Conservation (phyloP, 2,113 vertebrate genomes). For the Emydocephalus ijimae region DNA sequence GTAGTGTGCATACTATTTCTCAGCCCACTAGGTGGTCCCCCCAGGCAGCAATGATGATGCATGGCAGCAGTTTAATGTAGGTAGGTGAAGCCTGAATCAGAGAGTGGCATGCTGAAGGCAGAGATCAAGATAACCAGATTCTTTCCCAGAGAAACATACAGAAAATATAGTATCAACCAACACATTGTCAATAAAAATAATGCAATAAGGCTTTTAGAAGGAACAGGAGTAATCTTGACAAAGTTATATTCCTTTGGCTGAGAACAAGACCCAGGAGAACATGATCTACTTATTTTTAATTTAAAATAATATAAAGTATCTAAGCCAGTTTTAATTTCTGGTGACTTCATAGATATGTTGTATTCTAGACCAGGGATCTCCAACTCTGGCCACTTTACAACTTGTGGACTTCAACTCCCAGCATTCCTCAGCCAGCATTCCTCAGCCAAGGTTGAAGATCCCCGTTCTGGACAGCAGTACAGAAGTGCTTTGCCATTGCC, state of each 20-base stretch:
- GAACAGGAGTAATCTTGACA: not conserved
- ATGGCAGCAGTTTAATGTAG: constrained; percentile 41
- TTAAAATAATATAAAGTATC: not conserved
- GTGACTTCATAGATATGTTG: not conserved
- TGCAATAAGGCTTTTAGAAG: not conserved
- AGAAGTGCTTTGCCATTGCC: not conserved
- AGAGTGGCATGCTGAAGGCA: constrained; percentile 62
- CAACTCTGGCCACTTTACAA: too few relatives aligned
- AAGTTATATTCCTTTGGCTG: not conserved
- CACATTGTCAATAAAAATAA: not conserved
- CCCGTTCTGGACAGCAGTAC: not conserved
- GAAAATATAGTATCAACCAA: not conserved
- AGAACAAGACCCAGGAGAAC: not conserved
- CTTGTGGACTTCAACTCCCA: too few relatives aligned
- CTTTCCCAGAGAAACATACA: constrained; percentile 5
- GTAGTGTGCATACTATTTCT: constrained; percentile 49
- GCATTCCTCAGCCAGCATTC: too few relatives aligned
- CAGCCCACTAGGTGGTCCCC: constrained; percentile 66
- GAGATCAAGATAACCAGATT: constrained; percentile 59
- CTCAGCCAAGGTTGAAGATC: too few relatives aligned
- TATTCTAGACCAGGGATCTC: not conserved
- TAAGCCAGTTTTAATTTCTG: not conserved
- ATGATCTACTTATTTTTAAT: not conserved
- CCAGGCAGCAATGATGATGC: constrained; percentile 63
- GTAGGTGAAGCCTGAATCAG: constrained; percentile 55